Evolutionary conservation across 2,888 invertebrate genomes (phyloP).

Genomic region (Zhengitettix transpicula): DNA sequence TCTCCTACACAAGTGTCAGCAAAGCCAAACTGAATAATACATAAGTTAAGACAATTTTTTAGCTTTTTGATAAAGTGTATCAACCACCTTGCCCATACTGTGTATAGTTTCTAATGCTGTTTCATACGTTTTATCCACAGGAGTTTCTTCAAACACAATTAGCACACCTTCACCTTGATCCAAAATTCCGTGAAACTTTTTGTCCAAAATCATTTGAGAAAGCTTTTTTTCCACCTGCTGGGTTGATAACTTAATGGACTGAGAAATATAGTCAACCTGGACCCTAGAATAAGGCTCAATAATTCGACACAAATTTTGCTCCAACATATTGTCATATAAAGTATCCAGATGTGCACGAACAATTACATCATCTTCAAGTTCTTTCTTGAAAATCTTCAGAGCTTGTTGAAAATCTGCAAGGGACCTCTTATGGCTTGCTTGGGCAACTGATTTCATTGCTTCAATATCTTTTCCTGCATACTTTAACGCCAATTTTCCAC

Average conservation of each 20-base stretch:
- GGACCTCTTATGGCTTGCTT: conserved; percentile 90
- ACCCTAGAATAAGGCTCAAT: conserved; percentile 98
- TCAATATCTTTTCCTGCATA: conserved; percentile 92
- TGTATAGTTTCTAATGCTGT: conserved; percentile 94
- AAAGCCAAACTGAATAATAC: background rate
- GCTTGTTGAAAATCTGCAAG: conserved; percentile 91
- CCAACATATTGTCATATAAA: conserved; percentile 94
- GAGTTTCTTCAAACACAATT: conserved; percentile 91
- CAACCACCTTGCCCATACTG: conserved; percentile 99
- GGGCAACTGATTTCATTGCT: conserved; percentile 94
- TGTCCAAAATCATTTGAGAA: conserved; percentile 99
- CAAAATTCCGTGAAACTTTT: conserved; percentile 90
- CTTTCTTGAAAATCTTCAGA: conserved; percentile 67
- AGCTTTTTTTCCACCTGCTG: conserved; percentile 93
- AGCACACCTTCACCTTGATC: conserved; percentile 98
- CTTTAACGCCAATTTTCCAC: conserved; percentile 92
- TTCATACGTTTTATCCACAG: conserved; percentile 92
- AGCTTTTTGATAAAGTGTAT: conserved; percentile 96
- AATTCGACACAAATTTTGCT: conserved; percentile 95
- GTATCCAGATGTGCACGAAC: conserved; percentile 93
- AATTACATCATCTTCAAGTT: conserved; percentile 90
- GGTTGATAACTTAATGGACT: conserved; percentile 77
- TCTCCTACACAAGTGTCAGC: too few relatives aligned
- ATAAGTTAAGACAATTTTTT: conserved; percentile 77
- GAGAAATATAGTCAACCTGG: conserved; percentile 75